Percentiles rank a stretch among this genome's conserved stretches.
These are phyloP conservation scores for Fragum fragum DNA, from an alignment of 2,888 invertebrate species.

Conservation along the genomic window DNA sequence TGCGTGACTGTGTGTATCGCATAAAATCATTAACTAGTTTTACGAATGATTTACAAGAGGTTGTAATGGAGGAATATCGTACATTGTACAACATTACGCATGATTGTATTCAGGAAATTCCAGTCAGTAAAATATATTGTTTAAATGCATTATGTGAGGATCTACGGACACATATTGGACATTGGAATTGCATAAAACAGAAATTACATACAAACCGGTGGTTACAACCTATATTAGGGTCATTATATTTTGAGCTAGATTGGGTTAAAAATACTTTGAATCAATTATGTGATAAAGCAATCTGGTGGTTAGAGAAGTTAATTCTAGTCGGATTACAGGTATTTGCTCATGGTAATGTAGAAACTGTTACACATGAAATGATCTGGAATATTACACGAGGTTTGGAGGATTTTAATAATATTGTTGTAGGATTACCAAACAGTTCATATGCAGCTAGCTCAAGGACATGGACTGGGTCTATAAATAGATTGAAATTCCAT, in stretches of 20 bases:
- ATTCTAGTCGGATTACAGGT: constrained; percentile 85
- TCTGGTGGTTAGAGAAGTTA: constrained; percentile 84
- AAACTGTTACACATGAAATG: constrained; percentile 81
- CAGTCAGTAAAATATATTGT: constrained; percentile 82
- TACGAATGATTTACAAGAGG: constrained; percentile 80
- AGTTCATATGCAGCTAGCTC: constrained; percentile 52
- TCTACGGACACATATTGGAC: constrained; percentile 83
- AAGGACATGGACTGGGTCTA: constrained; percentile 23
- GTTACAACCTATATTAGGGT: constrained; percentile 80
- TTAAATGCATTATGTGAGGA: constrained; percentile 86
- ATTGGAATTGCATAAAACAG: constrained; percentile 85
- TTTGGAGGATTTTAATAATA: constrained; percentile 85
- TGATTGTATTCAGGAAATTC: constrained; percentile 75
- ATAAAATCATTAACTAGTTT: constrained; percentile 76
- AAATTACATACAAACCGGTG: constrained; percentile 81
- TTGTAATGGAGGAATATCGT: constrained; percentile 80
- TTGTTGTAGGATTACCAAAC: constrained; percentile 76
- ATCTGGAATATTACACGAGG: constrained; percentile 86
- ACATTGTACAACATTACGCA: constrained; percentile 82
- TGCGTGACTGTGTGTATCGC: constrained; percentile 81
- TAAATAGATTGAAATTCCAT: not conserved
- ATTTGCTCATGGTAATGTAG: constrained; percentile 84
- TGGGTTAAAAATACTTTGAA: constrained; percentile 75
- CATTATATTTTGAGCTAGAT: constrained; percentile 80
- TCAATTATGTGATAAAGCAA: constrained; percentile 78